phyloP scores from a whole-genome alignment of 1,140 invertebrate species.

The Ylistrum balloti region DNA sequence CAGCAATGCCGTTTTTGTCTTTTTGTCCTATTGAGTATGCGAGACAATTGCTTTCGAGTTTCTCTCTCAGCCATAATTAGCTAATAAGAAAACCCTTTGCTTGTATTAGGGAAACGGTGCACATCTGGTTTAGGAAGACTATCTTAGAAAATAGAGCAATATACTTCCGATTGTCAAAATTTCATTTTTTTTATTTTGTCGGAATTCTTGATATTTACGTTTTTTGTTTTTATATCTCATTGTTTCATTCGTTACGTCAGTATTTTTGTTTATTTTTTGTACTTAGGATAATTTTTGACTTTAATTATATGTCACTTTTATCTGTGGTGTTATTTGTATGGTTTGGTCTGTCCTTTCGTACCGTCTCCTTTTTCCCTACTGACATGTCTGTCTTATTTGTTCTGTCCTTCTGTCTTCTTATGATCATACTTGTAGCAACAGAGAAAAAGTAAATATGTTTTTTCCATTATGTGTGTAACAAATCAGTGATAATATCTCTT shows the following conservation, averaged over 20 bases:
- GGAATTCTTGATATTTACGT: too few relatives aligned
- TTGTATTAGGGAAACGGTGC: not conserved
- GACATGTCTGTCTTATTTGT: not conserved
- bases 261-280: too few relatives aligned
- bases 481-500: too few relatives aligned
- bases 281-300: too few relatives aligned
- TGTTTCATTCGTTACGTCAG: too few relatives aligned
- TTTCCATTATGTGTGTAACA: too few relatives aligned
- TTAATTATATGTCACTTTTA: too few relatives aligned
- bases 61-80: constrained; percentile 21
- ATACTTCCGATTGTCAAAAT: not conserved
- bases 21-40: not conserved
- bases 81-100: constrained; percentile 18
- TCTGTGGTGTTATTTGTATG: too few relatives aligned
- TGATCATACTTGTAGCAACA: too few relatives aligned
- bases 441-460: too few relatives aligned
- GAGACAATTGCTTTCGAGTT: constrained; percentile 33
- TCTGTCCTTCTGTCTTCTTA: not conserved
- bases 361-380: not conserved
- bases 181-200: not conserved
- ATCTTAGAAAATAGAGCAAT: not conserved
- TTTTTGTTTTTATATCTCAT: too few relatives aligned
- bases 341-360: not conserved
- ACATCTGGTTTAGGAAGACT: not conserved
- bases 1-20: not conserved